These are phyloP conservation scores for Caenorhabditis japonica DNA, from an alignment of 2,888 invertebrate species.

Conservation along the genomic window DNA sequence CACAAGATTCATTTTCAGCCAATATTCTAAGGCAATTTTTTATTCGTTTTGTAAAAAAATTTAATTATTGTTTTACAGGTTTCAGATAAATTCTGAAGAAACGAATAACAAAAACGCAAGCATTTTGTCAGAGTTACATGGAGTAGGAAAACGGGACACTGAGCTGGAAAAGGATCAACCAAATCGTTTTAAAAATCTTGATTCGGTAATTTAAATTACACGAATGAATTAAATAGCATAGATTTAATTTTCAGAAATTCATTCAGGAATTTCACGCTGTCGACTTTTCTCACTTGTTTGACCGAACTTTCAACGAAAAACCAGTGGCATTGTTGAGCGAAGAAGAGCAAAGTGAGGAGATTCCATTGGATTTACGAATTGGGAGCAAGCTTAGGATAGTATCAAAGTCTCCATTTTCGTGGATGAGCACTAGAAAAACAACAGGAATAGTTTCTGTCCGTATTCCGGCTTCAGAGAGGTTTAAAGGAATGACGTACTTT, in stretches of 20 bases:
- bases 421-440: slow-evolving; percentile 51
- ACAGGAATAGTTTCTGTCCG: slow-evolving; percentile 57
- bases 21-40: slow-evolving; percentile 7
- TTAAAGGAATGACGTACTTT: slow-evolving; percentile 51
- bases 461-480: slow-evolving; percentile 52
- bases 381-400: slow-evolving; percentile 53
- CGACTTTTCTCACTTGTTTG: slow-evolving; percentile 41
- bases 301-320: not conserved
- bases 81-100: not conserved
- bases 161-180: slow-evolving; percentile 7
- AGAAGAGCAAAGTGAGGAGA: slow-evolving; percentile 3
- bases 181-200: slow-evolving; percentile 37
- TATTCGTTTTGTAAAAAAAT: not conserved
- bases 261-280: slow-evolving; percentile 35
- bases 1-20: slow-evolving; percentile 36
- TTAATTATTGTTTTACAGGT: slow-evolving; percentile 2
- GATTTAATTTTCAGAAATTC: slow-evolving; percentile 4
- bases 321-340: not conserved
- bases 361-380: slow-evolving; percentile 54
- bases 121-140: slow-evolving; percentile 19
- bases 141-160: not conserved
- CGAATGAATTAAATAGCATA: not conserved
- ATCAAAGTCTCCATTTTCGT: slow-evolving; percentile 47
- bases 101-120: not conserved
- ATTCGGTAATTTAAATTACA: slow-evolving; percentile 10